These are phyloP conservation scores for Drosophila eugracilis DNA, from an alignment of 1,140 invertebrate species.

Conservation along the genomic window DNA sequence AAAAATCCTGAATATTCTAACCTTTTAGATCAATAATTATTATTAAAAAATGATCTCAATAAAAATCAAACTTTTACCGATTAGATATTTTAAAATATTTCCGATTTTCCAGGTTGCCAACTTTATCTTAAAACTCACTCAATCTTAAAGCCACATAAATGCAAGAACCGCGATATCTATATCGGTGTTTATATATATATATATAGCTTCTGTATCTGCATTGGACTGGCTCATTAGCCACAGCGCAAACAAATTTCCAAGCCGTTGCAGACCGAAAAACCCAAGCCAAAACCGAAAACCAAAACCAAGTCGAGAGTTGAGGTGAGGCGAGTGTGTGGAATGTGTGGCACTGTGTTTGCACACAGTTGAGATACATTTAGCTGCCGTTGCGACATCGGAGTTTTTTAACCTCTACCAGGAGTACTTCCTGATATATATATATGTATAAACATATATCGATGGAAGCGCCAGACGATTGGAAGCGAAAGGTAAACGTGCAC, in stretches of 20 bases:
- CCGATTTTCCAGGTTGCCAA: no score
- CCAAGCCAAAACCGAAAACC: slow-evolving; percentile 12
- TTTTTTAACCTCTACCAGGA: slow-evolving; percentile 66
- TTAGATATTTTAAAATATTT: no score
- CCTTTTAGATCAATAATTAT: no score
- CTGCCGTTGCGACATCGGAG: slow-evolving; percentile 63
- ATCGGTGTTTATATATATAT: slow-evolving; percentile 20
- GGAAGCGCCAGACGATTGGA: slow-evolving; percentile 60
- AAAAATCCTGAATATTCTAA: no score
- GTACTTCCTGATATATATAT: slow-evolving; percentile 45
- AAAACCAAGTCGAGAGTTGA: slow-evolving; percentile 26
- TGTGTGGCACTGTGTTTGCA: slow-evolving; percentile 72
- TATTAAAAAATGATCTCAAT: no score
- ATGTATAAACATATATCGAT: not conserved
- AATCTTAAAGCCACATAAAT: slow-evolving; percentile 12
- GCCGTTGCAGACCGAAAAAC: slow-evolving; percentile 43
- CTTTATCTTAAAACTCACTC: not conserved
- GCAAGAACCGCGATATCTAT: slow-evolving; percentile 4
- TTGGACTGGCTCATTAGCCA: slow-evolving; percentile 73
- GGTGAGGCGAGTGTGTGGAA: slow-evolving; percentile 43
- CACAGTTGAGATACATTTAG: slow-evolving; percentile 69
- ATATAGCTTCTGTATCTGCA: slow-evolving; percentile 60
- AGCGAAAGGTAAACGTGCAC: slow-evolving; percentile 60
- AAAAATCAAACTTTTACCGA: no score
- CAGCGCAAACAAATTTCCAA: slow-evolving; percentile 71